Percentiles rank a stretch among this genome's conserved stretches.
phyloP scores from a whole-genome alignment of 2,113 vertebrate genomes.

The Melanotaenia duboulayi region DNA sequence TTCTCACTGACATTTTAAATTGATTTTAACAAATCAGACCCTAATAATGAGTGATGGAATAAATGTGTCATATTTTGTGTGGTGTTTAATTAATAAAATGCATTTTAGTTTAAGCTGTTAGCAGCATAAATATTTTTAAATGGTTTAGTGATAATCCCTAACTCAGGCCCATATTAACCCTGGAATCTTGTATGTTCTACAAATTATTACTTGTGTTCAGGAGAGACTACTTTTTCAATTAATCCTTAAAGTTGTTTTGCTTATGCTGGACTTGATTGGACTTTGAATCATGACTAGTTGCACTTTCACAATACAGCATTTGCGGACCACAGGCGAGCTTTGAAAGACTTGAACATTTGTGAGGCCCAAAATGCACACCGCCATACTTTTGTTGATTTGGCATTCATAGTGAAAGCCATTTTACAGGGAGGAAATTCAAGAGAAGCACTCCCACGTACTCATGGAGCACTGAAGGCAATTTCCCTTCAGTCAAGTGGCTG shows the following conservation, averaged over 20 bases:
- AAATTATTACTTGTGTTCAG: neutral
- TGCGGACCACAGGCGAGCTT: conserved; percentile 9
- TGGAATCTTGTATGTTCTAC: neutral
- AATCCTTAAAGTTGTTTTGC: neutral
- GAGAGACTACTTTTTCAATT: neutral
- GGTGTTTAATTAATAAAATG: neutral
- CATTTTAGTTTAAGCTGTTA: neutral
- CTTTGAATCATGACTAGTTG: neutral
- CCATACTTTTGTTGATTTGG: conserved; percentile 61
- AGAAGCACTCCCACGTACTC: conserved; percentile 61
- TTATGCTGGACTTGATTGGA: neutral
- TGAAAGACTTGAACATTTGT: conserved; percentile 24
- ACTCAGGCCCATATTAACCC: neutral
- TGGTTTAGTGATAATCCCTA: too few relatives aligned
- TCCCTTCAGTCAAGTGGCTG: conserved; percentile 71
- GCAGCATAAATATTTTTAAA: too few relatives aligned
- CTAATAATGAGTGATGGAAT: neutral
- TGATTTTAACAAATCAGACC: neutral
- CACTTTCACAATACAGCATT: conserved; percentile 24
- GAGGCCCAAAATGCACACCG: conserved; percentile 43
- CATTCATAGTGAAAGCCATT: conserved; percentile 56
- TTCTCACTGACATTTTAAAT: neutral
- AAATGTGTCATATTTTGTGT: neutral
- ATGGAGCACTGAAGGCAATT: conserved; percentile 59
- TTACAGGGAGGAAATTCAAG: conserved; percentile 58